Percentiles rank a stretch among this genome's conserved stretches.
Evolutionary conservation across 2,888 invertebrate genomes (phyloP).

Genomic region (Apodemia zela): DNA sequence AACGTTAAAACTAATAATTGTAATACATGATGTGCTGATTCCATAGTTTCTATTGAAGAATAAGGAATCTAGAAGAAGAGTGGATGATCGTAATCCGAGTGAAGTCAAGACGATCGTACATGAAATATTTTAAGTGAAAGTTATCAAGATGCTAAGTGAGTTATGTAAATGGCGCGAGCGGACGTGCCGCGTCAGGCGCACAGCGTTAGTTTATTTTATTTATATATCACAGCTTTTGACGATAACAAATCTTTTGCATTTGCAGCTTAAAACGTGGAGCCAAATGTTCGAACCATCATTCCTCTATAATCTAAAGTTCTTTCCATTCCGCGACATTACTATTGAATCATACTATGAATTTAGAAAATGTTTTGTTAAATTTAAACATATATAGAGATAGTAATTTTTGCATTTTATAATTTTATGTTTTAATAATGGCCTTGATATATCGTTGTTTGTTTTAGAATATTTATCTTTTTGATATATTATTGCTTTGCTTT

Average conservation of each 20-base stretch:
- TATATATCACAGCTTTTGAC: slow-evolving; percentile 80
- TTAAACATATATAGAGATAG: no score
- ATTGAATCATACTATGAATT: neutral
- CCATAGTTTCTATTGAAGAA: slow-evolving; percentile 41
- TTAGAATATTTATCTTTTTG: neutral
- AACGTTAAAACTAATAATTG: slow-evolving; percentile 32
- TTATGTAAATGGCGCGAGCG: slow-evolving; percentile 53
- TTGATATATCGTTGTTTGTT: neutral
- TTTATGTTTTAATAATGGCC: neutral
- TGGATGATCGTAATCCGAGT: slow-evolving; percentile 41
- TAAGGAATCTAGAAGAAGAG: slow-evolving; percentile 44
- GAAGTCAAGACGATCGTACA: slow-evolving; percentile 36
- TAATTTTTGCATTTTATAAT: neutral
- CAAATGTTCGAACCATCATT: slow-evolving; percentile 73
- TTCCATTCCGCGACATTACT: slow-evolving; percentile 37
- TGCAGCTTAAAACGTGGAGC: slow-evolving; percentile 74
- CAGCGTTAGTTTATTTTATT: slow-evolving; percentile 67
- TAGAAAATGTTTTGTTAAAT: neutral
- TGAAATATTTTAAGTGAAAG: slow-evolving; percentile 41
- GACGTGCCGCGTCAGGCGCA: slow-evolving; percentile 50
- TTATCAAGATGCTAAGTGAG: slow-evolving; percentile 54
- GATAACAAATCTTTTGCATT: slow-evolving; percentile 80
- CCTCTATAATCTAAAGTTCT: slow-evolving; percentile 31
- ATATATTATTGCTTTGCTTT: neutral
- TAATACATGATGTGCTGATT: slow-evolving; percentile 77